Conservation (phyloP, 2,888 invertebrate species). For the Spicauda simplicius region DNA sequence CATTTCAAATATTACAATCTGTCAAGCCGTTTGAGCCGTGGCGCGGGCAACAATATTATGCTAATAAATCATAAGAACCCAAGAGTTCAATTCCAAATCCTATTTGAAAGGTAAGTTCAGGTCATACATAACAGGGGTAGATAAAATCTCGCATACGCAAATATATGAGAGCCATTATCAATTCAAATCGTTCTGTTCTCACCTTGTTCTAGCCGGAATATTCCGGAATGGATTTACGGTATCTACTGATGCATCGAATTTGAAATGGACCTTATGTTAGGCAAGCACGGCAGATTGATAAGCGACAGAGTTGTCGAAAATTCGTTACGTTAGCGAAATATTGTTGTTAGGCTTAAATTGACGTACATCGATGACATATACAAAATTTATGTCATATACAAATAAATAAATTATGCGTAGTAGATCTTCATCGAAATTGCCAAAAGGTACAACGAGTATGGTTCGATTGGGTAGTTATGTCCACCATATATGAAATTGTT, state of each 20-base stretch:
- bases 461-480: no score
- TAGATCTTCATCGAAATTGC: no score
- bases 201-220: slow-evolving; percentile 30
- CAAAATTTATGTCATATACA: no score
- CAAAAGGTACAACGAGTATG: no score
- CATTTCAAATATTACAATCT: no score
- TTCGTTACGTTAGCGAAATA: neutral
- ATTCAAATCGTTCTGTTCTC: slow-evolving; percentile 35
- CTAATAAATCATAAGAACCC: neutral
- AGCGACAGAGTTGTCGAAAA: neutral
- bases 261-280: slow-evolving; percentile 15
- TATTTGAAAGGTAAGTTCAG: slow-evolving; percentile 5
- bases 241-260: slow-evolving; percentile 35
- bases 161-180: slow-evolving; percentile 33
- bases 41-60: neutral
- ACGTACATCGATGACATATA: no score
- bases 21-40: no score
- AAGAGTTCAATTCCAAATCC: slow-evolving; percentile 6
- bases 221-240: slow-evolving; percentile 31
- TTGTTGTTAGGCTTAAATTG: neutral
- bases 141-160: slow-evolving; percentile 33
- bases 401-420: no score
- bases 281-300: neutral
- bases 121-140: slow-evolving; percentile 24
- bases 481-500: no score